Conservation (phyloP, 2,797 vertebrate genomes). For the Channa striata region DNA sequence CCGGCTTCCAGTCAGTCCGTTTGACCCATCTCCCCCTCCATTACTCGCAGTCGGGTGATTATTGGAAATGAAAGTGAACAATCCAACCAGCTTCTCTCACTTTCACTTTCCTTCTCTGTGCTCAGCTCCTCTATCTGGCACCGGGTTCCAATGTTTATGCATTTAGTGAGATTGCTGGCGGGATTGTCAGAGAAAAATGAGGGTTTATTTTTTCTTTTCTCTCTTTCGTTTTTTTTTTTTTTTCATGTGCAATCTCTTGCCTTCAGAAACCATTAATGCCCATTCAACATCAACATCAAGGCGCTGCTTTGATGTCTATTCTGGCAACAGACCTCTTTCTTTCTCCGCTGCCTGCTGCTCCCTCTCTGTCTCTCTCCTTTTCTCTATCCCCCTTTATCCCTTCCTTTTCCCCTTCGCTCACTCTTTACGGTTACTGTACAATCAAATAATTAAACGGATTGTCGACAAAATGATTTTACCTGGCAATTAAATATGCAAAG, state of each 20-base stretch:
- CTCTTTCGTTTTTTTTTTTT: constrained; percentile 62
- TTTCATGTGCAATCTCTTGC: constrained; percentile 90
- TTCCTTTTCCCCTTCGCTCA: constrained; percentile 70
- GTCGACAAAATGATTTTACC: constrained; percentile 90
- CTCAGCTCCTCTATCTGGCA: constrained; percentile 79
- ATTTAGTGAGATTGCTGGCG: constrained; percentile 91
- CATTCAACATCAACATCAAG: constrained; percentile 96
- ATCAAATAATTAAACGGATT: constrained; percentile 96
- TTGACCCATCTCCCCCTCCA: constrained; percentile 56
- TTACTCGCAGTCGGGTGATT: constrained; percentile 54
- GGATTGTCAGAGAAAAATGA: constrained; percentile 87
- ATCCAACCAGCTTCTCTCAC: constrained; percentile 57
- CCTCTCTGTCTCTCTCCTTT: constrained; percentile 69
- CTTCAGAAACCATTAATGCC: constrained; percentile 97
- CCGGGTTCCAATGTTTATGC: constrained; percentile 90
- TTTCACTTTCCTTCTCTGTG: constrained; percentile 65
- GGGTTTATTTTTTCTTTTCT: constrained; percentile 89
- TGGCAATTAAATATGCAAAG: constrained; percentile 96
- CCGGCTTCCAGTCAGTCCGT: constrained; percentile 39
- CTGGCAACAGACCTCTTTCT: constrained; percentile 92
- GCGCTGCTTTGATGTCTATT: constrained; percentile 96
- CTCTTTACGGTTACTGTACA: constrained; percentile 90
- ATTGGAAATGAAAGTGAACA: constrained; percentile 67
- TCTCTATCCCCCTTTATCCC: constrained; percentile 72
- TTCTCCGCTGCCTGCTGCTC: constrained; percentile 89